Base-by-base conservation (phyloP, 2,797 vertebrate species). In the Lacerta agilis region DNA sequence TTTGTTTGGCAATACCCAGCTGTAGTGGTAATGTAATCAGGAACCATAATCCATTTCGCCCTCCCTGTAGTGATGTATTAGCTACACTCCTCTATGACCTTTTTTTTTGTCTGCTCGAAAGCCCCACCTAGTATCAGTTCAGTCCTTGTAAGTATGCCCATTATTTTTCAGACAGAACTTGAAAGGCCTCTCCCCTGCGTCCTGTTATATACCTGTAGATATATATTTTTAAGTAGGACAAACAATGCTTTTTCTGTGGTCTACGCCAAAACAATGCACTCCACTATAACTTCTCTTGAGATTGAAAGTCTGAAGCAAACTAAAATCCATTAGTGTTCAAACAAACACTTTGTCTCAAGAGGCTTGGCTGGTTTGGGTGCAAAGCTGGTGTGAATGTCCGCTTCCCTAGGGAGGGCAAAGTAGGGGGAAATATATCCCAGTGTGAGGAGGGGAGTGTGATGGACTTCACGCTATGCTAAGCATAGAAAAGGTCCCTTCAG, bases 331-430 rank as follows among this genome's bases (percentile, higher is more conserved):
- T 83, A 83, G 45, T 38, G 25, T 29, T 88, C 75, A 78, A 58
- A 43, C 33, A 77, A 58, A 69, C 64, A 38, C 64, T 55, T 77
- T 83, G 61, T 78, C 80, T 83, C 73, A 64, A 69, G 73, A 88
- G 81, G 27, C 43, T 83, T 72, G 71, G 58, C 49, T 71, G 45
- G 38, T 88, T 36, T 85, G 87, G 76, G 82, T 88, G 82, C 67
- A 88, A 88, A 88, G 67, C 55, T 79, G 41, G 80, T 83, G 81
- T 78, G 81, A 88, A 55, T 88, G 66, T 78, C 73, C 64, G 17
- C 64, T 13, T 71, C 82, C 38, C 45, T 79, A 10, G 82, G 80
- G 82, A 88, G 6, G 27, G 18, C 27, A 67, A 73, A 67, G 15
- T 0, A 0, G 2, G 49, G 2, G 5, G 75, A 3, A 43, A 80